Base-by-base conservation (phyloP, 2,797 vertebrate species). In the Zenarchopterus dispar region DNA sequence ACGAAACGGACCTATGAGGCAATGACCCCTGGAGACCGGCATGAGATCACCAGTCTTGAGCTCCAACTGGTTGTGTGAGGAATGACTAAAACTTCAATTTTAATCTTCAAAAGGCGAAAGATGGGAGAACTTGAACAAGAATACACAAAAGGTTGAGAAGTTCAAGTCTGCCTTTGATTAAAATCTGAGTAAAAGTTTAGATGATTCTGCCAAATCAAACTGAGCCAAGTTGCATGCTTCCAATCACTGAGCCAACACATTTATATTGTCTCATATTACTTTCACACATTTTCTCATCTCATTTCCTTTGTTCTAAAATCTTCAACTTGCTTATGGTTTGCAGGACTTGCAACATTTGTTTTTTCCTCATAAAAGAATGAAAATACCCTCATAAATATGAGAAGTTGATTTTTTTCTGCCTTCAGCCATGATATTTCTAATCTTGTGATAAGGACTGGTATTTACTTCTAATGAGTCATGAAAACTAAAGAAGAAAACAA, bases 1-100 rank as follows among this genome's bases (percentile, higher is more conserved):
- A 89, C 70, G 49, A 75, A 87, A 87, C 39, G 10, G 66, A 22
- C 45, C 58, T 73, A 82, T 86, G 85, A 87, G 76, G 81, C 82
- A 86, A 85, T 60, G 61, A 72, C 73, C 84, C 74, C 72, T 28
- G n/a, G 78, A 84, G 84, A 71, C 71, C 10, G 33, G 80, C 73
- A 85, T 81, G 73, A 88, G 73, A 78, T 88, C 78, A 84, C 69
- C 48, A n/a, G 43, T 45, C 43, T 59, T 51, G 33, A 8, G 28
- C 64, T 67, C 56, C 33, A 73, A 88, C 77, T 78, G 72, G 82
- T 31, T 62, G 50, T 43, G 44, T 36, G 51, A 3, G 46, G n/a
- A 64, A 52, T 43, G 55, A 74, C 61, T 72, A 36, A 67, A 80
- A 69, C 22, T 73, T 48, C 16, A 26, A 79, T 70, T 77, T 76